These are phyloP conservation scores for Vandiemenella viatica DNA, from an alignment of 2,888 invertebrate genomes.

Conservation along the genomic window DNA sequence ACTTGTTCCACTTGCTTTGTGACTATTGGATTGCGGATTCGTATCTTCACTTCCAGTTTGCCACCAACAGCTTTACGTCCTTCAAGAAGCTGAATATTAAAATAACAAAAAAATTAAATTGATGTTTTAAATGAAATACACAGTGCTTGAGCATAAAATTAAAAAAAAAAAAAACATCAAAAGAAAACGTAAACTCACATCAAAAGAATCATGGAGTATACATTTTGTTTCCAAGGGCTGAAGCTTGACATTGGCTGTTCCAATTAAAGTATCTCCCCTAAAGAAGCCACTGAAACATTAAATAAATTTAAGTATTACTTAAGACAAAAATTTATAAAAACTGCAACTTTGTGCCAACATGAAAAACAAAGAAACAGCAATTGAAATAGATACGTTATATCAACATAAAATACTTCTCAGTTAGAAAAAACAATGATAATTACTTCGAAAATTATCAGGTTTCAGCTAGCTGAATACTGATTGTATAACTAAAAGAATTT, in stretches of 20 bases:
- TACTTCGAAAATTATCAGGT: too few relatives aligned
- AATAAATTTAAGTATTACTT: not conserved
- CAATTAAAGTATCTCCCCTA: slow-evolving; percentile 71
- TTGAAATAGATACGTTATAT: too few relatives aligned
- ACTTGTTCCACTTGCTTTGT: slow-evolving; percentile 80
- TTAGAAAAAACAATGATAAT: too few relatives aligned
- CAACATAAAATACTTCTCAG: too few relatives aligned
- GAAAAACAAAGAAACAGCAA: too few relatives aligned
- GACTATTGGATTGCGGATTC: slow-evolving; percentile 73
- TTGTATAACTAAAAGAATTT: too few relatives aligned
- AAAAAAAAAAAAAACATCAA: too few relatives aligned
- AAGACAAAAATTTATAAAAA: not conserved
- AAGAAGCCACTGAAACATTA: slow-evolving; percentile 78
- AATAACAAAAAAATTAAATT: not conserved
- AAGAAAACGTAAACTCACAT: too few relatives aligned
- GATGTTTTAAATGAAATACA: too few relatives aligned
- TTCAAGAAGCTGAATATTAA: slow-evolving; percentile 58
- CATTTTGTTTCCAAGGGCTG: slow-evolving; percentile 79
- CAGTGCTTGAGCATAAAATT: too few relatives aligned
- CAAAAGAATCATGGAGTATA: slow-evolving; percentile 79
- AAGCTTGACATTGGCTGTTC: slow-evolving; percentile 68
- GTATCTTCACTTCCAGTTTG: slow-evolving; percentile 74
- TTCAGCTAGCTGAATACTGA: too few relatives aligned
- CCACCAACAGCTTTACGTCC: slow-evolving; percentile 79
- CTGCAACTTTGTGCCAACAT: too few relatives aligned